Evolutionary conservation across 2,797 vertebrate species (phyloP).

Genomic region (Sarcoramphus papa): DNA sequence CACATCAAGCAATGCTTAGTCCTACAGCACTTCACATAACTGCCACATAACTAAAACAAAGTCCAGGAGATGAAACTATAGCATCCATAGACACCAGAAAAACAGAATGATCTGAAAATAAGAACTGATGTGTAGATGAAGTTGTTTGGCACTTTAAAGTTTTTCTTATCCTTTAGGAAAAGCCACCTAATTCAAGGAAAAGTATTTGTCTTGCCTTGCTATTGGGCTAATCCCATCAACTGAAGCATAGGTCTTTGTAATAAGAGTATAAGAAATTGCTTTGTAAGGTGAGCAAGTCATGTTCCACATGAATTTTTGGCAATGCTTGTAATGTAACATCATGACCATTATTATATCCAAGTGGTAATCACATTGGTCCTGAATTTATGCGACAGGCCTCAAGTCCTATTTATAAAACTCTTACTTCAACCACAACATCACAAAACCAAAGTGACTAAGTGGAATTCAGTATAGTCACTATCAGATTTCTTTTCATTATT

Average conservation of each 20-base stretch:
- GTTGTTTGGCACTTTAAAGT: not conserved
- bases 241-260: not conserved
- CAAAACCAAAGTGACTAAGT: not conserved
- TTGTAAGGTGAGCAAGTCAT: not conserved
- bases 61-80: not conserved
- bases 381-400: not conserved
- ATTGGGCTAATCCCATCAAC: not conserved
- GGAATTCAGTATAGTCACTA: not conserved
- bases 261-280: not conserved
- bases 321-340: not conserved
- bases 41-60: not conserved
- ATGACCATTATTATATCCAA: not conserved
- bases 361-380: not conserved
- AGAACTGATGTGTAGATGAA: not conserved
- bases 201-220: not conserved
- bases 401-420: not conserved
- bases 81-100: not conserved
- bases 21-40: not conserved
- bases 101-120: not conserved
- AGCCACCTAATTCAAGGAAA: not conserved
- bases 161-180: not conserved
- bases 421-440: not conserved
- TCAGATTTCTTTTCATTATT: not conserved
- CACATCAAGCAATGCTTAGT: not conserved
- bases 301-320: not conserved